These are phyloP conservation scores for Neopelma chrysocephalum DNA, from an alignment of 2,797 vertebrate species.

Conservation along the genomic window DNA sequence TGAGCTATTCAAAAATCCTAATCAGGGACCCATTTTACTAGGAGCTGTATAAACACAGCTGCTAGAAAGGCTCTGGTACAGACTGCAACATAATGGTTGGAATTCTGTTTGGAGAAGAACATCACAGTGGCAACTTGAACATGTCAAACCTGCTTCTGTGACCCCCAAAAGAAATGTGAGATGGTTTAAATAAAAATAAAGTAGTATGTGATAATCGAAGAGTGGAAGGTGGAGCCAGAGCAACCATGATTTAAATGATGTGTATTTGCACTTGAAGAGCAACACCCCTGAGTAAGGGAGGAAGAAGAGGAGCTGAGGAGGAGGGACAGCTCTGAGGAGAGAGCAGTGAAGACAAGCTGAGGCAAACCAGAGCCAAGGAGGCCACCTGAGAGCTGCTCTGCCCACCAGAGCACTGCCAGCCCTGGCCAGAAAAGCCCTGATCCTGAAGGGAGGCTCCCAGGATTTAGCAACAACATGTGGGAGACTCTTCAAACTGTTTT, in stretches of 20 bases:
- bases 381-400: background rate
- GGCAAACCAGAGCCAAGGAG: background rate
- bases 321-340: background rate
- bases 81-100: background rate
- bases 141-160: background rate
- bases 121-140: constrained; percentile 9
- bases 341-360: background rate
- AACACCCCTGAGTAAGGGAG: background rate
- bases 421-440: background rate
- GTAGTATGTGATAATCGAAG: background rate
- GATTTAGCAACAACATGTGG: background rate
- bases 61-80: constrained; percentile 42
- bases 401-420: background rate
- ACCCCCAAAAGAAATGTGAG: background rate
- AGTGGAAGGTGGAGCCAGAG: background rate
- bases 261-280: background rate
- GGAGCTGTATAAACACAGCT: constrained; percentile 58
- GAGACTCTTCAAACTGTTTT: background rate
- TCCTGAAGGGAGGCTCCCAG: background rate
- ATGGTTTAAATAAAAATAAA: background rate
- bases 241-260: background rate
- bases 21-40: constrained; percentile 46
- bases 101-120: constrained; percentile 47
- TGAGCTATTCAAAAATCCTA: constrained; percentile 46
- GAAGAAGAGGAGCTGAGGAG: background rate